phyloP scores from a whole-genome alignment of 2,888 invertebrate species.

The Eupithecia pulchellata region DNA sequence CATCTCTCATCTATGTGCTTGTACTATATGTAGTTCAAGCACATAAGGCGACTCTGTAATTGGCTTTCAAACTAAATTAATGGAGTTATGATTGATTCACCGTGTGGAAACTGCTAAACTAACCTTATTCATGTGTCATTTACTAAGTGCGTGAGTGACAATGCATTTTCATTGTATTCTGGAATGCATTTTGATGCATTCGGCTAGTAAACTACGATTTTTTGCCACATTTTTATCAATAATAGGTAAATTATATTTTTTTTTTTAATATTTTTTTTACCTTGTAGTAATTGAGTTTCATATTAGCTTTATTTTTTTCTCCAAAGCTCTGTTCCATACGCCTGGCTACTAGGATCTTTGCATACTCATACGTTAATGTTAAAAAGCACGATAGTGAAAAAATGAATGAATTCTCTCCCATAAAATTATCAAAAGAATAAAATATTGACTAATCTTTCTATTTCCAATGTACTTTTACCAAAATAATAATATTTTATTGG shows the following conservation, averaged over 20 bases:
- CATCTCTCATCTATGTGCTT: no score
- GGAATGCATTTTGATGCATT: constrained; percentile 30
- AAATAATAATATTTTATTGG: not conserved
- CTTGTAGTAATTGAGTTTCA: not conserved
- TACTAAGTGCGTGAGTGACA: constrained; percentile 33
- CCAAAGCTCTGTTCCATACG: no score
- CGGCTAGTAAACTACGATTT: not conserved
- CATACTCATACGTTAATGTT: no score
- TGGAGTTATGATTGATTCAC: constrained; percentile 37
- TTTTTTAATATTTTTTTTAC: not conserved
- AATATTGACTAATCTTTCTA: not conserved
- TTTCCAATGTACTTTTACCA: not conserved
- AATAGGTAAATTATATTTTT: not conserved
- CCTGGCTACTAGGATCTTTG: no score
- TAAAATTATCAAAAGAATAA: no score
- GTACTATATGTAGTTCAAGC: not conserved
- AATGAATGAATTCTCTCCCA: no score
- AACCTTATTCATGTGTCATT: constrained; percentile 40
- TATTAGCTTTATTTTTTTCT: not conserved
- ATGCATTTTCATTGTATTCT: constrained; percentile 3
- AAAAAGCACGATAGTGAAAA: no score
- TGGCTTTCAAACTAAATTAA: constrained; percentile 33
- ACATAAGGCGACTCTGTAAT: constrained; percentile 19
- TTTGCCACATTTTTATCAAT: no score
- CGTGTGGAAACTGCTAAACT: constrained; percentile 41